These are phyloP conservation scores for Tachysurus fulvidraco DNA, from an alignment of 2,113 vertebrate species.

Conservation along the genomic window DNA sequence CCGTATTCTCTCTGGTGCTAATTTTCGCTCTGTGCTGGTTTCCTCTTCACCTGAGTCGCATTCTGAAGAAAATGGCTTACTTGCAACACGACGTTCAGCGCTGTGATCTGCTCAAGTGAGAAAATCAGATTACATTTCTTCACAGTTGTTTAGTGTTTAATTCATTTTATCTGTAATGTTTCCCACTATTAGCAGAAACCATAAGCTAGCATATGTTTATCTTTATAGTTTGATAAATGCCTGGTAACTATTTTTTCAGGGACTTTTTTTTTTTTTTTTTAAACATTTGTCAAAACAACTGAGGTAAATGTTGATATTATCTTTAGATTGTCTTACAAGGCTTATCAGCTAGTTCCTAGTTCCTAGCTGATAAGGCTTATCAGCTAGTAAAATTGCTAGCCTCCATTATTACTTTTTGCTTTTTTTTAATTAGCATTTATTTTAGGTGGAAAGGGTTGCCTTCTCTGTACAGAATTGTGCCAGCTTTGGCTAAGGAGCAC, in stretches of 20 bases:
- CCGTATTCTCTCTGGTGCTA: constrained; percentile 90
- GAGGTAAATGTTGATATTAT: not conserved
- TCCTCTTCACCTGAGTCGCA: constrained; percentile 89
- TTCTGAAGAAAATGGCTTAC: constrained; percentile 87
- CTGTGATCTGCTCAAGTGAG: constrained; percentile 89
- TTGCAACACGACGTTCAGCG: constrained; percentile 74
- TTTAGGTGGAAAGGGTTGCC: not conserved
- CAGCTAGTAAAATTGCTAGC: not conserved
- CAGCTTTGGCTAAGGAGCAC: not conserved
- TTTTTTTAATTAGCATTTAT: not conserved
- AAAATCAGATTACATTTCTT: not conserved
- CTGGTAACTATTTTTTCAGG: not conserved
- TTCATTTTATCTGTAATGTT: not conserved
- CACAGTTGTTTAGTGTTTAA: not conserved
- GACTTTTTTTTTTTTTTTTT: not conserved
- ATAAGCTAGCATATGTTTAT: too few relatives aligned
- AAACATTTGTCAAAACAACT: not conserved
- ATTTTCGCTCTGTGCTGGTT: constrained; percentile 98
- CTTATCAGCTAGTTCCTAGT: too few relatives aligned
- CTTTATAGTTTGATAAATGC: too few relatives aligned
- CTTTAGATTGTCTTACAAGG: not conserved
- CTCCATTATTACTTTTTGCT: not conserved
- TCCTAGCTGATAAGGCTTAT: too few relatives aligned
- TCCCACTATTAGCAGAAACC: too few relatives aligned
- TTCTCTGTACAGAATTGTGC: not conserved